These are phyloP conservation scores for Rhyzopertha dominica DNA, from an alignment of 1,140 invertebrate genomes.

Conservation along the genomic window DNA sequence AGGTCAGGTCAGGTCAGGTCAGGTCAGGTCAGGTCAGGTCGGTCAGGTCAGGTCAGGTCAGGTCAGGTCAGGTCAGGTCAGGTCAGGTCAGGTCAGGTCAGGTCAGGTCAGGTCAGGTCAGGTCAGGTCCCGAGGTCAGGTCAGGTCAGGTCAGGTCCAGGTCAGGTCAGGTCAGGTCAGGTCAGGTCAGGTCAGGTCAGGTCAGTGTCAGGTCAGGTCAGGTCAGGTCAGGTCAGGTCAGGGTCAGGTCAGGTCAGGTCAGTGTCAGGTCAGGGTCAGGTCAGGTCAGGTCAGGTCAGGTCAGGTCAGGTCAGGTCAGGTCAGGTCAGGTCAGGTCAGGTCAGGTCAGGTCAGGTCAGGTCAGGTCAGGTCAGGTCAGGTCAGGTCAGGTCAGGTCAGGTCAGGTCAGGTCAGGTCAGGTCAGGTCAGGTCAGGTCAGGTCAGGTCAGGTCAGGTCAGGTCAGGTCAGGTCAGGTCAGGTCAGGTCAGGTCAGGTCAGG, in stretches of 20 bases:
- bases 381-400: slow-evolving; percentile 21
- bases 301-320: slow-evolving; percentile 5
- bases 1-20: slow-evolving; percentile 13
- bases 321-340: slow-evolving; percentile 16
- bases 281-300: slow-evolving; percentile 13
- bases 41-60: slow-evolving; percentile 22
- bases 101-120: slow-evolving; percentile 13
- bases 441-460: slow-evolving; percentile 16
- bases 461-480: slow-evolving; percentile 26
- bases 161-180: slow-evolving; percentile 19
- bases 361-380: slow-evolving; percentile 21
- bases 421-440: slow-evolving; percentile 23
- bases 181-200: slow-evolving; percentile 24
- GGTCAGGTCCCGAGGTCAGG: slow-evolving; percentile 8
- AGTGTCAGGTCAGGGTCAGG: slow-evolving; percentile 15
- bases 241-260: slow-evolving; percentile 30
- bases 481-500: slow-evolving; percentile 23
- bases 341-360: slow-evolving; percentile 24
- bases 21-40: slow-evolving; percentile 18
- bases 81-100: slow-evolving; percentile 19
- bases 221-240: slow-evolving; percentile 28
- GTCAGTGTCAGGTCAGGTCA: slow-evolving; percentile 24
- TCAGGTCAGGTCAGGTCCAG: slow-evolving; percentile 14
- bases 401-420: slow-evolving; percentile 20
- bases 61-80: slow-evolving; percentile 24